These are phyloP conservation scores for Neotoxoptera formosana DNA, from an alignment of 1,140 invertebrate species.

Conservation along the genomic window DNA sequence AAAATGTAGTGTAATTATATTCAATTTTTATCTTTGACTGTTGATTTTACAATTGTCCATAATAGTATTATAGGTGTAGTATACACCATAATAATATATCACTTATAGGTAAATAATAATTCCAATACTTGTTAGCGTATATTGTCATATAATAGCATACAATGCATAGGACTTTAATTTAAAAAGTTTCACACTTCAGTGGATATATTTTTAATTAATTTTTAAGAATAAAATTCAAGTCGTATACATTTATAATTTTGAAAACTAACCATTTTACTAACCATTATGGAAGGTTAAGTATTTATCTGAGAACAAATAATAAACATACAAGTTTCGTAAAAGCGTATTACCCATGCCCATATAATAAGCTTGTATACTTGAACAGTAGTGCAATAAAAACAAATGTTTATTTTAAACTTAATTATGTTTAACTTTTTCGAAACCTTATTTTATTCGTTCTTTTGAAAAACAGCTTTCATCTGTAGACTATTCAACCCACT, in stretches of 20 bases:
- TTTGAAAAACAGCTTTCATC: background rate
- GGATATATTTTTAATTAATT: background rate
- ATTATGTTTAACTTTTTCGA: background rate
- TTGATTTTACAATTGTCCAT: no score
- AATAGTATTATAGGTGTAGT: no score
- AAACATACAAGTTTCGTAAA: background rate
- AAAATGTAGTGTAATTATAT: no score
- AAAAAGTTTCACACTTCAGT: background rate
- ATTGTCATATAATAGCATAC: no score
- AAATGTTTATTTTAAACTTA: background rate
- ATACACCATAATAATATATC: no score
- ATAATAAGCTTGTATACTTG: background rate
- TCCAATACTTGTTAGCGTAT: background rate
- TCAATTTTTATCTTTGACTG: no score
- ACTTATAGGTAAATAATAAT: no score
- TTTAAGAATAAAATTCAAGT: background rate
- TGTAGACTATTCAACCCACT: background rate
- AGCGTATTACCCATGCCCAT: background rate
- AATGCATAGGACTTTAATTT: no score
- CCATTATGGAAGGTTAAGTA: background rate
- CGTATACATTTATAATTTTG: background rate
- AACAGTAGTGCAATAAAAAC: background rate
- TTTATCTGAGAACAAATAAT: background rate
- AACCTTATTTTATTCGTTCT: background rate
- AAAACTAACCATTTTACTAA: background rate